Percentiles rank a stretch among this genome's conserved stretches.
These are phyloP conservation scores for Chaenogobius annularis DNA, from an alignment of 2,113 vertebrate genomes.

Conservation along the genomic window DNA sequence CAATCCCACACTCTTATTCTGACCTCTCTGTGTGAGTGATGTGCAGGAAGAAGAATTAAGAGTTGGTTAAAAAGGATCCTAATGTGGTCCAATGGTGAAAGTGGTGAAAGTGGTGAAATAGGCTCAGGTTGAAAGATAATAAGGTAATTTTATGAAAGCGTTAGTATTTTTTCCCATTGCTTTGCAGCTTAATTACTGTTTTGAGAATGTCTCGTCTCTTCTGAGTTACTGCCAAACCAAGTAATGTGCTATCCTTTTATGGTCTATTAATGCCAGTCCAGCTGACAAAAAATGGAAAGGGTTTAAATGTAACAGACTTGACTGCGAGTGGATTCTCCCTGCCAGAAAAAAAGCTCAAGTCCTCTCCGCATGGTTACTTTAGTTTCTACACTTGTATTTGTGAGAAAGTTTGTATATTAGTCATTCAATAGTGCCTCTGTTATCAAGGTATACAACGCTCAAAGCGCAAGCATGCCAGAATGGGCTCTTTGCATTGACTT, in stretches of 20 bases:
- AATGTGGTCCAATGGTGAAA: not conserved
- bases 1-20: constrained; percentile 48
- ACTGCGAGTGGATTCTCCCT: not conserved
- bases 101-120: not conserved
- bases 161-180: not conserved
- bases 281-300: not conserved
- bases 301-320: not conserved
- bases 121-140: not conserved
- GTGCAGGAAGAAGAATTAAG: constrained; percentile 39
- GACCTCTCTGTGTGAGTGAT: constrained; percentile 35
- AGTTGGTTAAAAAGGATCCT: constrained; percentile 9
- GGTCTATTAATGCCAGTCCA: not conserved
- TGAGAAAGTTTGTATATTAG: too few relatives aligned
- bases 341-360: too few relatives aligned
- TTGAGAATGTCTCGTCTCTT: not conserved
- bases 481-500: too few relatives aligned
- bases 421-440: too few relatives aligned
- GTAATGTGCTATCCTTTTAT: not conserved
- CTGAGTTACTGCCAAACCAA: not conserved
- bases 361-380: too few relatives aligned
- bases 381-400: too few relatives aligned
- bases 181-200: not conserved
- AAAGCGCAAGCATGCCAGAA: too few relatives aligned
- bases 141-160: not conserved
- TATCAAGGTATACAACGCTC: too few relatives aligned